Evolutionary conservation across 2,797 vertebrate species (phyloP).

Genomic region (Sarcoramphus papa): DNA sequence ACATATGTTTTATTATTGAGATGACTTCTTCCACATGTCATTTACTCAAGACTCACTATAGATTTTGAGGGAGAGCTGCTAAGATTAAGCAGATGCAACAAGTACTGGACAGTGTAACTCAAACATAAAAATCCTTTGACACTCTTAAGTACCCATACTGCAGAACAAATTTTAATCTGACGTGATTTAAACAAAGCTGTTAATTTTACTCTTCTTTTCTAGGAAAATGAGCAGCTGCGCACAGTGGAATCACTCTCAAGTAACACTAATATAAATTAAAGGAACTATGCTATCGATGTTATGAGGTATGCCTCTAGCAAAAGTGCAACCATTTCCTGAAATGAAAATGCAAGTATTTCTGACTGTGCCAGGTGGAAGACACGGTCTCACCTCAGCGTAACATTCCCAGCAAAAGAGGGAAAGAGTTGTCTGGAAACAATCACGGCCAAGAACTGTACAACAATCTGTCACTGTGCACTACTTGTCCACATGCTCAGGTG

Average conservation of each 20-base stretch:
- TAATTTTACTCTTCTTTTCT: not conserved
- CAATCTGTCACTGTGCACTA: not conserved
- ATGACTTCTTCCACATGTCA: not conserved
- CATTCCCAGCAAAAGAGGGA: not conserved
- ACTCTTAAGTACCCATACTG: not conserved
- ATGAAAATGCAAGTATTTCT: not conserved
- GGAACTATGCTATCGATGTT: not conserved
- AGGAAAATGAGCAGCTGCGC: not conserved
- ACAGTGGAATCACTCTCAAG: not conserved
- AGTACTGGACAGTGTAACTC: not conserved
- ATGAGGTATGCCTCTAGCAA: not conserved
- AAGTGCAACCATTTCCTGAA: not conserved
- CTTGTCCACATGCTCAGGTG: fast-evolving
- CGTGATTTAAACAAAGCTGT: not conserved
- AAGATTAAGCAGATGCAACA: not conserved
- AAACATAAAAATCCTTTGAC: not conserved
- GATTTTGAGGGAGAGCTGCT: not conserved
- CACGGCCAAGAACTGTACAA: not conserved
- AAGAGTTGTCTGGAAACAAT: not conserved
- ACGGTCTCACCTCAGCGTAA: not conserved
- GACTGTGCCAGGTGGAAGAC: not conserved
- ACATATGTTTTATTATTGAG: not conserved
- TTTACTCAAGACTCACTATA: not conserved
- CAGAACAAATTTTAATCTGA: not conserved
- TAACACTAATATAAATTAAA: not conserved